phyloP scores from a whole-genome alignment of 2,888 invertebrate genomes.

The Parnassius apollo region DNA sequence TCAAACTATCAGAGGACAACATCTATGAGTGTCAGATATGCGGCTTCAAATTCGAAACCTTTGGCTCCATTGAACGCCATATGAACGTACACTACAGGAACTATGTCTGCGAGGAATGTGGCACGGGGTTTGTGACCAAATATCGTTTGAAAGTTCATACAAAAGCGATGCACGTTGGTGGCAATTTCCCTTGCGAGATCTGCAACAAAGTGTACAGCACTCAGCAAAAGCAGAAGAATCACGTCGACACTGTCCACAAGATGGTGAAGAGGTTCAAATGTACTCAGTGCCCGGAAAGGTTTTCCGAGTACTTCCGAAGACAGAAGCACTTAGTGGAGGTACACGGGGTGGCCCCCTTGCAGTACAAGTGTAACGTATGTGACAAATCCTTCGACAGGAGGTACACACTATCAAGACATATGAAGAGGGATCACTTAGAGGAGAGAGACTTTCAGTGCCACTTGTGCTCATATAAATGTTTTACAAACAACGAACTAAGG shows the following conservation, averaged over 20 bases:
- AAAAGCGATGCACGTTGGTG: constrained; percentile 57
- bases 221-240: constrained; percentile 57
- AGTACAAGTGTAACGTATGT: constrained; percentile 63
- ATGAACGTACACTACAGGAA: constrained; percentile 71
- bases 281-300: constrained; percentile 58
- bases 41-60: constrained; percentile 61
- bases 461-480: constrained; percentile 56
- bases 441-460: constrained; percentile 56
- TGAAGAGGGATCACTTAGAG: constrained; percentile 64
- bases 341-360: constrained; percentile 54
- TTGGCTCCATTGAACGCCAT: constrained; percentile 65
- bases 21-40: constrained; percentile 61
- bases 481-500: constrained; percentile 56
- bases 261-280: constrained; percentile 60
- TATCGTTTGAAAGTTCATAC: constrained; percentile 61
- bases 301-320: constrained; percentile 60
- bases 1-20: constrained; percentile 46
- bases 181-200: constrained; percentile 51
- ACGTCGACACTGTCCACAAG: constrained; percentile 57
- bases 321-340: constrained; percentile 62
- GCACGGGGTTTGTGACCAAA: constrained; percentile 62
- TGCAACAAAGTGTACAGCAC: constrained; percentile 59
- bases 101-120: constrained; percentile 64
- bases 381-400: constrained; percentile 43
- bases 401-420: constrained; percentile 53